A percentile compares a stretch with the other conserved stretches of the same genome.
phyloP scores from a whole-genome alignment of 2,888 invertebrate species.

The Patella caerulea region DNA sequence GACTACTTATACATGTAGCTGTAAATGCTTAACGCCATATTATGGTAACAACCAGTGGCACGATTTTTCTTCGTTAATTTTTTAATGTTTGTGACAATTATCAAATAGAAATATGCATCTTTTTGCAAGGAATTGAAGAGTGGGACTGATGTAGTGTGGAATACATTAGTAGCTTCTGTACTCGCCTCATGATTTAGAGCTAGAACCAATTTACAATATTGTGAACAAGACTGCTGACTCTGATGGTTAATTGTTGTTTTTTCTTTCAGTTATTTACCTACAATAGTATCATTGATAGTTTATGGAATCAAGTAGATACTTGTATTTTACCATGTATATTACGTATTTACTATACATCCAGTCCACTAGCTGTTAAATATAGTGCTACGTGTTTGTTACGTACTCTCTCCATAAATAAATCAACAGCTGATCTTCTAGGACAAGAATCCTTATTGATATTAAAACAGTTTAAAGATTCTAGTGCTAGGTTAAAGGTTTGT shows the following conservation, averaged over 20 bases:
- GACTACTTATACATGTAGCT: no score
- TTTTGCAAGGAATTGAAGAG: no score
- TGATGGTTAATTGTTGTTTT: neutral
- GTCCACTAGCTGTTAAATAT: constrained; percentile 47
- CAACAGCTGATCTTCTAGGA: constrained; percentile 17
- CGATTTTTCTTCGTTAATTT: neutral
- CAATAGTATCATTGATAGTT: constrained; percentile 12
- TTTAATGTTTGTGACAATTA: neutral
- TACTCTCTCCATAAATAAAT: constrained; percentile 30
- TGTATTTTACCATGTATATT: constrained; percentile 14
- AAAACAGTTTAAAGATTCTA: constrained; percentile 19
- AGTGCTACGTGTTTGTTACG: constrained; percentile 51
- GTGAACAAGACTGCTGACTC: no score
- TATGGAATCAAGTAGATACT: constrained; percentile 13
- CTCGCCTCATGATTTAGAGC: no score
- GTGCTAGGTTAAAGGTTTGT: constrained; percentile 18
- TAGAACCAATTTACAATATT: no score
- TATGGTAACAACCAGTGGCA: no score
- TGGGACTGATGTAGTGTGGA: no score
- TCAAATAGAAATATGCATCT: no score
- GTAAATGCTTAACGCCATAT: no score
- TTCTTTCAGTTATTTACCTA: constrained; percentile 17
- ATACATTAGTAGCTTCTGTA: no score
- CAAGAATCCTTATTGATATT: constrained; percentile 22
- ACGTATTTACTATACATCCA: constrained; percentile 10